Base-by-base conservation (phyloP, 2,797 vertebrate genomes). In the Labeo calbasu region DNA sequence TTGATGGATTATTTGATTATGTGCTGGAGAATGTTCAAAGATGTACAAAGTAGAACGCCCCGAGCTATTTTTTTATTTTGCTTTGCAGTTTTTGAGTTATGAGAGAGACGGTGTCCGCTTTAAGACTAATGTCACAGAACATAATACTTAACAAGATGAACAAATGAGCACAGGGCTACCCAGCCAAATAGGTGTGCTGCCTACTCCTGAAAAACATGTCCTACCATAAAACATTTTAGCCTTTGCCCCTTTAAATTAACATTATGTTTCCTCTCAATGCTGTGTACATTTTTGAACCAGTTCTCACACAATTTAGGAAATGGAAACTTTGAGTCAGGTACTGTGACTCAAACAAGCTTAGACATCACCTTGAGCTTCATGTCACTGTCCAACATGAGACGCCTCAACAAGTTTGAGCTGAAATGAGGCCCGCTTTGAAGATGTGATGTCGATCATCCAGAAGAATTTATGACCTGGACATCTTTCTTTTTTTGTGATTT, bases 331-430 rank as follows among this genome's bases (percentile, higher is more conserved):
- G 71, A 83, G 50, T 68, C n/a, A 46, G n/a, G 59, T 17, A 65
- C 14, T 53, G 25, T 25, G 65, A 57, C 19, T 80, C 72, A 55
- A 73, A 43, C 87, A 81, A 81, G 85, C 83, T 55, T 51, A 81
- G 71, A 71, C 77, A 86, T 69, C 5, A 72, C 32, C 76, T 81
- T 48, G 13, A 68, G 80, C 43, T 40, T 86, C 51, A n/a, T 83
- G 50, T 86, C 77, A 85, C 46, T 73, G 59, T 46, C 10, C 23
- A 84, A 70, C 51, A 40, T 75, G 9, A 76, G 70, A 75, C 4
- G n/a, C 5, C 48, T 78, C 32, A 81, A 88, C 59, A 81, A 55
- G 85, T 86, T 55, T 53, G 46, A 81, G 79, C 75, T 79, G 40
- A 51, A 51, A 48, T 14, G 23, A 79, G n/a, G 53, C 61, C 36